Evolutionary conservation across 2,113 vertebrate genomes (phyloP).

Genomic region (Microtus montanus): DNA sequence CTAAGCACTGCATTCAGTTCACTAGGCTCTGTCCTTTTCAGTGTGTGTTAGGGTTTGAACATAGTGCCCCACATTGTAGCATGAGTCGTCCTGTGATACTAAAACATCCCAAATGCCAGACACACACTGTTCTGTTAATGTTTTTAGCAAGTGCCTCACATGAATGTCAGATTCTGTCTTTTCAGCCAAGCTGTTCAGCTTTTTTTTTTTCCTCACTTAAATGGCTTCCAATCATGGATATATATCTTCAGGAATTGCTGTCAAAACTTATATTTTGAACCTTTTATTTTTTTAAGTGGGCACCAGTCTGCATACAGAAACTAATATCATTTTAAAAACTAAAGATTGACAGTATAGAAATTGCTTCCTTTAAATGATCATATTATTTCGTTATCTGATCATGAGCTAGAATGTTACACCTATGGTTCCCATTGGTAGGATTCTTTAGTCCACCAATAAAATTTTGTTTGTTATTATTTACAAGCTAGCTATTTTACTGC

Average conservation of each 20-base stretch:
- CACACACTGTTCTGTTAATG: neutral
- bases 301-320: neutral
- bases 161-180: neutral
- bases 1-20: neutral
- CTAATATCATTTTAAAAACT: neutral
- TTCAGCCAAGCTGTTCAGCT: neutral
- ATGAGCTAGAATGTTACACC: constrained; percentile 37
- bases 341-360: neutral
- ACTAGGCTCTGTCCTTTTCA: neutral
- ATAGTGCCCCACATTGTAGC: neutral
- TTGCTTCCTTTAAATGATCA: neutral
- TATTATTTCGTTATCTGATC: constrained; percentile 26
- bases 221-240: neutral
- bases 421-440: constrained; percentile 28
- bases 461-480: constrained; percentile 13
- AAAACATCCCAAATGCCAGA: neutral
- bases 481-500: neutral
- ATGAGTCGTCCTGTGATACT: neutral
- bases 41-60: neutral
- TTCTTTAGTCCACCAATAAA: constrained; percentile 9
- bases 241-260: neutral
- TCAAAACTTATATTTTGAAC: constrained; percentile 13
- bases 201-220: neutral
- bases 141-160: neutral
- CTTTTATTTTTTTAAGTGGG: constrained; percentile 32